Evolutionary conservation across 64 coral and sea anemone genomes (phyloP).

Genomic region (Acropora tenuis): DNA sequence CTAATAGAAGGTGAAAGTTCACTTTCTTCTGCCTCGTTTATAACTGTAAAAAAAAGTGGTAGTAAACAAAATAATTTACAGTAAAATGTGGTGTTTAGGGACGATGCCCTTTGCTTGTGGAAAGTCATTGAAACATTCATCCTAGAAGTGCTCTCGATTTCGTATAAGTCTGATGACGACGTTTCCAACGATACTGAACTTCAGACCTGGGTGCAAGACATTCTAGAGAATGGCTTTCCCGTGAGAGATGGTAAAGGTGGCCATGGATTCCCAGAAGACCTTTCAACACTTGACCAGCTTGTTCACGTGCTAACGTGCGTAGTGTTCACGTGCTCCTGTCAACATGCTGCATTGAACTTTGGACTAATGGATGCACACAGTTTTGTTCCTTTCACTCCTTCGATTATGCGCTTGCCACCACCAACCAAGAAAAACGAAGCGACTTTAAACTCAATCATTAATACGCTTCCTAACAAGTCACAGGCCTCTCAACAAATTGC

Average conservation of each 20-base stretch:
- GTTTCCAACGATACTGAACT: conserved; percentile 16
- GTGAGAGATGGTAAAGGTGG: conserved; percentile 44
- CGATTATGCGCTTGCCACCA: conserved; percentile 73
- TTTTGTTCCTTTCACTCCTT: conserved; percentile 79
- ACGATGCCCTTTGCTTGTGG: conserved; percentile 30
- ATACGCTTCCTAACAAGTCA: conserved; percentile 72
- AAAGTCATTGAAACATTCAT: conserved; percentile 1
- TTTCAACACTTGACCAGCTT: conserved; percentile 71
- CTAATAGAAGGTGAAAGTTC: too few species aligned
- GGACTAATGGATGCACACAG: conserved; percentile 66
- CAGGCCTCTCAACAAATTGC: conserved; percentile 79
- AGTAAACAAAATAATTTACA: too few species aligned
- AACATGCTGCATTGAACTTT: conserved; percentile 91
- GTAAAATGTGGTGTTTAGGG: background rate
- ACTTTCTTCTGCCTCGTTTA: too few species aligned
- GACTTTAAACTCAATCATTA: conserved; percentile 75
- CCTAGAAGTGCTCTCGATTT: background rate
- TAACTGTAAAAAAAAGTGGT: too few species aligned
- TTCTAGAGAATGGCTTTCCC: conserved; percentile 75
- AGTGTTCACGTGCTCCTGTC: conserved; percentile 86
- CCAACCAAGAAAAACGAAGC: conserved; percentile 81
- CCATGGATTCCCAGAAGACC: conserved; percentile 58
- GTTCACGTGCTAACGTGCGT: conserved; percentile 70
- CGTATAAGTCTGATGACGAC: conserved; percentile 33
- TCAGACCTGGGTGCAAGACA: conserved; percentile 73